These are phyloP conservation scores for Drosophila repletoides DNA, from an alignment of 1,140 invertebrate genomes.

Conservation along the genomic window DNA sequence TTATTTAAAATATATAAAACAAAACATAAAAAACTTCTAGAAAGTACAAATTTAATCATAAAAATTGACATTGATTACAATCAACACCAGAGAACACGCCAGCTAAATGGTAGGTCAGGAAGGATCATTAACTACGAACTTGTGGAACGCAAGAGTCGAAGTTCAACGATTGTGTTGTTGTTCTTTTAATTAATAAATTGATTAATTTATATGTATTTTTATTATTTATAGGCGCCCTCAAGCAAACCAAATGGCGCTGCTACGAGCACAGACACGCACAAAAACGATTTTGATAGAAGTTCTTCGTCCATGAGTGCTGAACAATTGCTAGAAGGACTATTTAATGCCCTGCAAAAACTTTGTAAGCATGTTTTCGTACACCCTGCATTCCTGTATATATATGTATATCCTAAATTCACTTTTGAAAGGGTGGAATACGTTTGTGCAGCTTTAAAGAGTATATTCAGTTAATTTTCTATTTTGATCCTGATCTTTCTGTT, in stretches of 20 bases:
- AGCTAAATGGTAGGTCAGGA: no score
- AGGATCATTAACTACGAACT: no score
- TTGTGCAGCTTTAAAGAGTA: no score
- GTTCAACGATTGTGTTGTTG: no score
- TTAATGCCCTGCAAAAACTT: conserved; percentile 40
- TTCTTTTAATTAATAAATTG: no score
- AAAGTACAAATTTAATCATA: neutral
- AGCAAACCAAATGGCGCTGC: neutral
- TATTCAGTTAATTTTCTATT: no score
- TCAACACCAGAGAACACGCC: neutral
- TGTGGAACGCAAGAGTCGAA: conserved; percentile 4
- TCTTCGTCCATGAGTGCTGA: conserved; percentile 11
- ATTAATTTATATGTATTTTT: no score
- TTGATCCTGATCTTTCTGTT: no score
- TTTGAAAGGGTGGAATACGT: neutral
- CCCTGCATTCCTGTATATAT: neutral
- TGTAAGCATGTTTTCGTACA: no score
- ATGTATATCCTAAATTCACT: neutral
- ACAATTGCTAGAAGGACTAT: conserved; percentile 43
- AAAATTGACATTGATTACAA: conserved; percentile 1
- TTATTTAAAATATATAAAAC: conserved; percentile 4
- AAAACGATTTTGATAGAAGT: neutral
- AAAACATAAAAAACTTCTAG: neutral
- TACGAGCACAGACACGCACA: neutral
- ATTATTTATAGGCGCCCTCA: neutral